Conservation (phyloP, 53 echinoderm and acorn worm species). For the Antedon mediterranea region DNA sequence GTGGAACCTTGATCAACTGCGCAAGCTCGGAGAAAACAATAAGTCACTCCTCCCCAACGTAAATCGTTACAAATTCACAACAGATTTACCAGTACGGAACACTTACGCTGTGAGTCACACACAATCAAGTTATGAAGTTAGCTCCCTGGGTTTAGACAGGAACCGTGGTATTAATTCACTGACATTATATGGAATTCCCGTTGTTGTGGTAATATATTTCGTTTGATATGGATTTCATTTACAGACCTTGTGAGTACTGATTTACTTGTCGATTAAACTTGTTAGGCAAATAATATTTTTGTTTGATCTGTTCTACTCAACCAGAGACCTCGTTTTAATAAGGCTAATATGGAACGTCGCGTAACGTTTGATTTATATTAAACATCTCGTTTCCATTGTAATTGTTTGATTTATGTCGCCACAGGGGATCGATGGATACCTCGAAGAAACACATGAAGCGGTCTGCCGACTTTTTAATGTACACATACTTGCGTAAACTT, state of each 20-base stretch:
- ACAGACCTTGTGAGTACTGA: not conserved
- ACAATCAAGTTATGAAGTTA: not conserved
- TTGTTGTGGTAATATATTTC: not conserved
- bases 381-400: too few relatives aligned
- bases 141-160: not conserved
- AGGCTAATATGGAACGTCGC: too few relatives aligned
- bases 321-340: too few relatives aligned
- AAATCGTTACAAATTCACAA: not conserved
- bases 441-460: too few relatives aligned
- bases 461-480: too few relatives aligned
- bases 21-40: not conserved
- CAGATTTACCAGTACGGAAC: not conserved
- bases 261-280: not conserved
- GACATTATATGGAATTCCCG: not conserved
- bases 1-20: not conserved
- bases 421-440: too few relatives aligned
- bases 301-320: not conserved
- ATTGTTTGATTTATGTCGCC: too few relatives aligned
- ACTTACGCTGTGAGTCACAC: not conserved
- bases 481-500: too few relatives aligned
- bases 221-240: not conserved
- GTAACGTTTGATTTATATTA: too few relatives aligned
- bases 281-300: not conserved
- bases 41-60: not conserved
- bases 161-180: not conserved